Base-by-base conservation (phyloP, 2,113 vertebrate species). In the Pedionomus torquatus region DNA sequence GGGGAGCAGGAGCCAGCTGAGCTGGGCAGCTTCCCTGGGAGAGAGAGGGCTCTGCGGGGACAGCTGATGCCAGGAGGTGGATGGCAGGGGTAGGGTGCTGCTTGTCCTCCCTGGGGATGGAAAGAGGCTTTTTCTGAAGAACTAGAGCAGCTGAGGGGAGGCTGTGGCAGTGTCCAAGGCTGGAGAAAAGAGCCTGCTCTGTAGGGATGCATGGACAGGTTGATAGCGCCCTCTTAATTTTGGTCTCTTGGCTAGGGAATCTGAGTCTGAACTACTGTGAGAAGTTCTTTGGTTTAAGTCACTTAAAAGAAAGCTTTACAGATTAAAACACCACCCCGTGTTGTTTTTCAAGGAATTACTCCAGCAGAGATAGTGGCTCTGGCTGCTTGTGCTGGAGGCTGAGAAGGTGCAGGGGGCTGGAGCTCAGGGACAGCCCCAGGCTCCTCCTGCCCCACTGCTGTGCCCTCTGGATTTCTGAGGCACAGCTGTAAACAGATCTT, bases 81-180 rank as follows among this genome's bases (percentile, higher is more conserved):
- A 13, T n/a, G 63, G 33, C 9, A 71, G 39, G 44, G 39, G 13
- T 12, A 31, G 6, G 15, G 43, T 58, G 74, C 48, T 76, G 25
- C 61, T 60, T 0, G 1, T 49, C 28, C n/a, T 52, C 41, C 63
- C 4, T 0, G 16, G 13, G 7, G 24, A 26, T 18, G 1, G 4
- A 24, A 33, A 75, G 54, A 46, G 23, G 14, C 17, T 18, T 44
- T 48, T 69, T 35, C 48, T 57, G 26, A 20, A 49, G 79, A 70
- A 13, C 2, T 11, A 18, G 33, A 70, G 70, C 5, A 43, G 37
- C 72, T 51, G 44, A 37, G 44, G 25, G 12, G 60, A 69, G 30
- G 35, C 39, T 61, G 55, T 49, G 28, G 37, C 9, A 10, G 16
- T 12, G 9, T 7, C 37, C 46, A 11, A 11, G 17, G 76, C 51